Evolutionary conservation across 2,888 invertebrate species (phyloP), one percentile per base, ranked within the genome.

Genomic region (Sphaerophoria rueppellii): DNA sequence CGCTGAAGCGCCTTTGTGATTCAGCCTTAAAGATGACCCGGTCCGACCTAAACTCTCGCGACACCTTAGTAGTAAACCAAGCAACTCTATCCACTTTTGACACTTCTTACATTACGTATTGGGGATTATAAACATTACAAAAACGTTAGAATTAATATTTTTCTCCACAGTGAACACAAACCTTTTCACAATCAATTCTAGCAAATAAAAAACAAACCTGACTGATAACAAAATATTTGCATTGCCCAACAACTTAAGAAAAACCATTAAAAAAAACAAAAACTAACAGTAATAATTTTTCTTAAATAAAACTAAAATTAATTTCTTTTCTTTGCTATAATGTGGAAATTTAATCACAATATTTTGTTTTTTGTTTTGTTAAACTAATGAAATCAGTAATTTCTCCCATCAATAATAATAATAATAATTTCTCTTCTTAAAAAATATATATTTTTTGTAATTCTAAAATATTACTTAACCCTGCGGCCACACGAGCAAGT

Each of bases 311-410:
- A 16, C 65, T 65, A 52, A 52, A 24, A 37, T n/a, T 40, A 40
- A 40, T 16, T 50, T 50, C 40, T 9, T 43, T 67, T 65, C 9
- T 24, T 67, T 52, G 40, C 40, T 67, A 54, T 9, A 54, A 67
- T 40, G 54, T 71, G 63, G 48, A 77, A 63, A 57, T 71, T 71
- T 24, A 63, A 71, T 71, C 50, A 71, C 46, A 71, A 77, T 54
- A 24, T 14, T 60, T 35, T 69, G 46, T 55, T 50, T 72, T 52
- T 24, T 24, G 24, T 24, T 24, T 24, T 24, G 24, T 24, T 73
- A 73, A 71, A 14, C 40, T 55, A 69, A 2, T 71, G 55, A 16
- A 60, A 58, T 60, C 9, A 40, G 6, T 40, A 7, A 40, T 40
- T 1, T 40, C 9, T 40, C 12, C 9, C 12, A 60, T 54, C 63